Evolutionary conservation across 2,888 invertebrate genomes (phyloP), one percentile per base, ranked within the genome.

Genomic region (Perizoma flavofasciatum): DNA sequence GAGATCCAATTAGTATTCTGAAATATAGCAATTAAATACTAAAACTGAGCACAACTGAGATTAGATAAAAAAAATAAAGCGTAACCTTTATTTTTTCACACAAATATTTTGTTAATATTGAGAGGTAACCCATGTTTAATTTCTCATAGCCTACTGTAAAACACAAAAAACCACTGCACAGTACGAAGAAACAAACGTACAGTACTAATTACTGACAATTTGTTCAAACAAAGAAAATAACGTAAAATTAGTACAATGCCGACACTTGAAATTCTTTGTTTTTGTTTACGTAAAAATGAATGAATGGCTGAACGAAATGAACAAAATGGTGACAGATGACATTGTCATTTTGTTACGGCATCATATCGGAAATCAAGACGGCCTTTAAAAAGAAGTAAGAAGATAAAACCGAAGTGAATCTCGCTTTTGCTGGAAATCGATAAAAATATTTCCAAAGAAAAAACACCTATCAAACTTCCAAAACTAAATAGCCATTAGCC

Each of bases 21-120:
- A 22, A 22, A 2, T 22, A 3, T 3, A 22, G 22, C 22, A 22
- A 22, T 2, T 22, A n/a, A n/a, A n/a, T n/a, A n/a, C n/a, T n/a
- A 22, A 22, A 22, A 8, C 9, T 39, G 39, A 7, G 4, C 9
- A 39, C 39, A 7, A 39, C 7, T 6, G 6, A 0, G 7, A 7
- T 39, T 4, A 45, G 32, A 41, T 11, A 10, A 47, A 41, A 48
- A 2, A 22, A 44, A 32, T 56, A 22, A 22, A 22, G 22, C 22
- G 3, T 54, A 53, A 61, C 61, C 61, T 61, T 61, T 46, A 54
- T 10, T 57, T 53, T 54, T 40, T 50, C 50, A 39, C 47, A 45
- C n/a, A 62, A 48, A 55, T 58, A 62, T 35, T 50, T 58, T 34
- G 44, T 47, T 32, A 58, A 35, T n/a, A 41, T 39, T 11, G 49